A percentile compares a stretch with the other conserved stretches of the same genome.
Evolutionary conservation across 2,888 invertebrate species (phyloP).

Genomic region (Diadegma fenestrale): DNA sequence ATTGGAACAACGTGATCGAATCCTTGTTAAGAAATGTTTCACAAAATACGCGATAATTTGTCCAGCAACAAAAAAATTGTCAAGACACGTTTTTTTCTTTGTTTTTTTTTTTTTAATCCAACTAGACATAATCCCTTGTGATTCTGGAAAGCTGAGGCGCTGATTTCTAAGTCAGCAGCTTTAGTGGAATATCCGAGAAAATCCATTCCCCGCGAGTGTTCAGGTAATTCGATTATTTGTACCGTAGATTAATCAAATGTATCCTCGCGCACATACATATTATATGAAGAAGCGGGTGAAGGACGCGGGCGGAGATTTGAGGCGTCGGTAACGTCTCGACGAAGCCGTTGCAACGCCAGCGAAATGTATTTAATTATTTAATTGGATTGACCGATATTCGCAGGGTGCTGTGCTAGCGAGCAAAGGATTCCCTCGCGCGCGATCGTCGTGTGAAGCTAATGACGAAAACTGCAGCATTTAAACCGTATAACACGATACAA

Average conservation of each 20-base stretch:
- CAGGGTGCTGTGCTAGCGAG: conserved; percentile 46
- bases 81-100: neutral
- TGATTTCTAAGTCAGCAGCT: neutral
- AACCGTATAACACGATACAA: neutral
- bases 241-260: conserved; percentile 37
- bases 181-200: neutral
- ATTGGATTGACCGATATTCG: conserved; percentile 83
- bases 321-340: conserved; percentile 41
- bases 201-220: conserved; percentile 7
- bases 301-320: neutral
- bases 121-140: neutral
- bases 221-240: conserved; percentile 47
- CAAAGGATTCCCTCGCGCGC: conserved; percentile 42
- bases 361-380: conserved; percentile 78
- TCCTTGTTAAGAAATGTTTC: too few relatives aligned
- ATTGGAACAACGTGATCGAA: too few relatives aligned
- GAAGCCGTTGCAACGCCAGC: conserved; percentile 70
- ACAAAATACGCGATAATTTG: too few relatives aligned
- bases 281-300: neutral
- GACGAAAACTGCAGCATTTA: neutral
- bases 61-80: neutral
- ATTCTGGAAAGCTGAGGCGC: neutral
- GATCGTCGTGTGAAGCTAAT: conserved; percentile 27
- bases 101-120: neutral
- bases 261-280: conserved; percentile 20